phyloP scores from a whole-genome alignment of 2,797 vertebrate species.

The Labroides dimidiatus region DNA sequence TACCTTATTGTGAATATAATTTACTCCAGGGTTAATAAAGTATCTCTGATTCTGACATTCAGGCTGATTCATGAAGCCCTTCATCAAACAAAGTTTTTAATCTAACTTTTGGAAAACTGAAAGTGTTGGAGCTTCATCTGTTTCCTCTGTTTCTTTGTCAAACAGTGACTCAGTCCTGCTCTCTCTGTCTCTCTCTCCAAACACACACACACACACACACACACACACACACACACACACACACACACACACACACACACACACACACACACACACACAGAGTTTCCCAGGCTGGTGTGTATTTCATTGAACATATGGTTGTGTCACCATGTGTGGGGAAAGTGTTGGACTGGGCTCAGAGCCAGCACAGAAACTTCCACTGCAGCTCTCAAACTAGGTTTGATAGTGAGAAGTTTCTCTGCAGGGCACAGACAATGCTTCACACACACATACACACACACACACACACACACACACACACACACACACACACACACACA shows the following conservation, averaged over 20 bases:
- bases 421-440: slow-evolving; percentile 5
- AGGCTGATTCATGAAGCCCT: too few species aligned
- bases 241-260: too few species aligned
- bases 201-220: too few species aligned
- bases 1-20: too few species aligned
- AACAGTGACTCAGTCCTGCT: background rate
- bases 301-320: slow-evolving; percentile 31
- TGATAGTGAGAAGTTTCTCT: slow-evolving; percentile 13
- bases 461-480: slow-evolving; percentile 11
- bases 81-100: background rate
- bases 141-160: slow-evolving; percentile 3
- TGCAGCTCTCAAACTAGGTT: slow-evolving; percentile 16
- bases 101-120: background rate
- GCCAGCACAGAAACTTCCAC: slow-evolving; percentile 5
- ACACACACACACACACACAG: too few species aligned
- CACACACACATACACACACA: slow-evolving; percentile 25
- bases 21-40: too few species aligned
- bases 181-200: background rate
- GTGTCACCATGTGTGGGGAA: slow-evolving; percentile 21
- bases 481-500: slow-evolving; percentile 12
- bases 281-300: slow-evolving; percentile 3
- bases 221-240: too few species aligned
- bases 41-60: too few species aligned
- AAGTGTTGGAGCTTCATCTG: background rate
- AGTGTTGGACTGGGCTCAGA: slow-evolving; percentile 3